Base-by-base conservation (phyloP, 2,797 vertebrate genomes). In the Acanthurus lineatus region DNA sequence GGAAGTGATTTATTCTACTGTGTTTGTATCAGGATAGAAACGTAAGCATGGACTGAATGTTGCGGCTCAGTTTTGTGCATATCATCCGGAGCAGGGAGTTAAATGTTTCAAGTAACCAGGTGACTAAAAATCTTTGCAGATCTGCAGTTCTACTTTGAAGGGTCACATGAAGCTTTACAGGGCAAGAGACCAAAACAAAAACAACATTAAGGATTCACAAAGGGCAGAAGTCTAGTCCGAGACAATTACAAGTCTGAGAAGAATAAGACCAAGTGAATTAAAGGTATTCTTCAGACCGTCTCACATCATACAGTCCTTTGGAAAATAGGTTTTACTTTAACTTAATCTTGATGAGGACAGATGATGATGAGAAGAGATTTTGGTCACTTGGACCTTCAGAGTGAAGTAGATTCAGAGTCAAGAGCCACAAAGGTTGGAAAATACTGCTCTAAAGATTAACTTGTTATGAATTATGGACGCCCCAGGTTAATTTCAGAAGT, bases 361-460 rank as follows among this genome's bases (percentile, higher is more conserved):
- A 25, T 25, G 25, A 25, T 25, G 25, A 25, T 25, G 25, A 25
- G 25, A 25, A 2, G 25, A 25, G 25, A 25, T 25, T 25, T 25
- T 25, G 25, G 25, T 25, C 25, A 25, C 25, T 25, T 25, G 25
- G 25, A 25, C 25, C 25, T 25, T 25, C 25, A 25, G 25, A 25
- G 25, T 25, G 25, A 25, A 25, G 25, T 25, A 25, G 25, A 25
- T 25, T 25, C 25, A 25, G 25, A 25, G 25, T 25, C 25, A 25
- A 3, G 25, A 25, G 25, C 25, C 25, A 25, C 25, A 51, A 4
- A 17, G 28, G 8, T 68, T 42, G 56, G 60, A 60, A 58, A 11
- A 66, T 57, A 6, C 66, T 59, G 70, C 56, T 67, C 17, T 79
- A 6, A 56, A 73, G 52, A 45, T 56, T 19, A 12, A 4, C 58